Evolutionary conservation across 2,113 vertebrate genomes (phyloP).

Genomic region (Poeciliopsis occidentalis): DNA sequence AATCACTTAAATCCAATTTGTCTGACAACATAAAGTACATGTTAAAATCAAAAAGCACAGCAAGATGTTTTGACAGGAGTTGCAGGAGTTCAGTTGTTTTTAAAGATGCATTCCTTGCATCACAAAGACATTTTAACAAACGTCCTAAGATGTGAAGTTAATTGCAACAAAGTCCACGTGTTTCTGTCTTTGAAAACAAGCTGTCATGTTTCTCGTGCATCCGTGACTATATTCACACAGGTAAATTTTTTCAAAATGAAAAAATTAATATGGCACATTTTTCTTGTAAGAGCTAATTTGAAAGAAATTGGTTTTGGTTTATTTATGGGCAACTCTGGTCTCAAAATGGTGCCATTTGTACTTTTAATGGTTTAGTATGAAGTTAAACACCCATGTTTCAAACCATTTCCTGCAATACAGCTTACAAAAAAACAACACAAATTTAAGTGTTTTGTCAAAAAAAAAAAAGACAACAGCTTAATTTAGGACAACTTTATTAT

Average conservation of each 20-base stretch:
- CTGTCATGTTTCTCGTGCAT: too few species aligned
- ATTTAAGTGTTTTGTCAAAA: background rate
- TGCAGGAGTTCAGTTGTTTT: background rate
- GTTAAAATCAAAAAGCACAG: too few species aligned
- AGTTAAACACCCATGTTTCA: background rate
- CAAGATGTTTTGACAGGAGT: too few species aligned
- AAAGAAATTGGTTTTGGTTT: background rate
- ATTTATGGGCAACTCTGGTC: background rate
- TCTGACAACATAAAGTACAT: too few species aligned
- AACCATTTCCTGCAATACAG: background rate
- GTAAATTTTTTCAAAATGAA: background rate
- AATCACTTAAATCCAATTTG: too few species aligned
- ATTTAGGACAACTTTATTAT: conserved; percentile 81
- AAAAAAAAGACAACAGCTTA: conserved; percentile 11
- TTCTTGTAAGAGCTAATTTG: background rate
- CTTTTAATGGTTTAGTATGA: background rate
- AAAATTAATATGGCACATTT: background rate
- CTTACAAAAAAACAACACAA: background rate
- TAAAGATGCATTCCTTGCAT: too few species aligned
- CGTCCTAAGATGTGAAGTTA: background rate
- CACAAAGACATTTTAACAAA: background rate
- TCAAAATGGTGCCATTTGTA: background rate
- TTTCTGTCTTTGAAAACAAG: background rate
- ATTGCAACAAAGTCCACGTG: background rate
- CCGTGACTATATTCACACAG: too few species aligned